phyloP scores from a whole-genome alignment of 1,140 invertebrate species.

The Neomicropteryx cornuta region DNA sequence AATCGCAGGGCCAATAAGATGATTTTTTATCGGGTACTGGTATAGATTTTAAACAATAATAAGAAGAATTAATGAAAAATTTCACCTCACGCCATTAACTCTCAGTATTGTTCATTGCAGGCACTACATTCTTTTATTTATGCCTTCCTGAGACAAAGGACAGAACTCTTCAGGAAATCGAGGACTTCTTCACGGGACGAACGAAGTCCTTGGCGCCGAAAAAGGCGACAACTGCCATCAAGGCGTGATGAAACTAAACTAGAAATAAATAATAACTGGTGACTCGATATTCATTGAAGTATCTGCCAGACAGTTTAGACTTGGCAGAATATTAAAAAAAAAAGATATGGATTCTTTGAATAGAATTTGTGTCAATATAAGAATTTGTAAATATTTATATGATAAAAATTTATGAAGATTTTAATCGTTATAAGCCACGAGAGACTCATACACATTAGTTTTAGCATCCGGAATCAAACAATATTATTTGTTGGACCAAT shows the following conservation, averaged over 20 bases:
- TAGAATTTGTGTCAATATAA: background rate
- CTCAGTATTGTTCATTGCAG: conserved; percentile 18
- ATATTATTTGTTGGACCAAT: no score
- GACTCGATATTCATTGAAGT: conserved; percentile 6
- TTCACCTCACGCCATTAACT: conserved; percentile 6
- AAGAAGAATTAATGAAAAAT: conserved; percentile 16
- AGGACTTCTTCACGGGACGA: conserved; percentile 52
- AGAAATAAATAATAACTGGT: conserved; percentile 14
- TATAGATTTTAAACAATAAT: conserved; percentile 18
- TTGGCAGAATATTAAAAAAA: conserved; percentile 3
- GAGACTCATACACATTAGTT: no score
- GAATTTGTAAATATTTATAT: no score
- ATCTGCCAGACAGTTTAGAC: background rate
- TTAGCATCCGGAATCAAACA: no score
- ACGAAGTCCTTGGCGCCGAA: conserved; percentile 25
- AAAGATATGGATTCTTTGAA: background rate
- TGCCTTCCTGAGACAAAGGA: conserved; percentile 75
- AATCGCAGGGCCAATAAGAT: conserved; percentile 16
- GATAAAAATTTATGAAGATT: no score
- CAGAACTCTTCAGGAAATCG: conserved; percentile 64
- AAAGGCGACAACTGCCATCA: conserved; percentile 6
- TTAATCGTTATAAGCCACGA: no score
- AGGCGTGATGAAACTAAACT: conserved; percentile 6
- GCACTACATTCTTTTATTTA: conserved; percentile 45
- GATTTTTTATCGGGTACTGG: conserved; percentile 17